phyloP scores from a whole-genome alignment of 2,888 invertebrate genomes.

The Eupithecia pulchellata region DNA sequence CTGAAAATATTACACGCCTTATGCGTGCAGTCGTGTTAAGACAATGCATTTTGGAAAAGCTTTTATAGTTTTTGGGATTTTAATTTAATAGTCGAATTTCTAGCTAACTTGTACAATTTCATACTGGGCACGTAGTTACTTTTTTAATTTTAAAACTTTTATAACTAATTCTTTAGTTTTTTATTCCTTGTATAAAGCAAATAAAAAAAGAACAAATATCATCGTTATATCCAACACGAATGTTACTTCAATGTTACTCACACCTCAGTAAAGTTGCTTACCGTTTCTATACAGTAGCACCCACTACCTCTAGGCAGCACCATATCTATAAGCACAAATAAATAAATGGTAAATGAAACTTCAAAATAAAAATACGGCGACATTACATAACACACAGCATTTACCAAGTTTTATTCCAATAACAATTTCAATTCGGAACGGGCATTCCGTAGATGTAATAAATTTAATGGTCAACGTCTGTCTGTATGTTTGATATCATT shows the following conservation, averaged over 20 bases:
- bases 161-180: too few relatives aligned
- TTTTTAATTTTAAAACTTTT: too few relatives aligned
- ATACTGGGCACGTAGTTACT: too few relatives aligned
- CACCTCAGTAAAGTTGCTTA: background rate
- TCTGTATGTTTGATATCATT: slow-evolving; percentile 35
- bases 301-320: background rate
- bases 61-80: too few relatives aligned
- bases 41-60: too few relatives aligned
- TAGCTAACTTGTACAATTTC: too few relatives aligned
- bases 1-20: too few relatives aligned
- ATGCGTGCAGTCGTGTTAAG: too few relatives aligned
- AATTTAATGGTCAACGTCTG: slow-evolving; percentile 35
- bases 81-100: too few relatives aligned
- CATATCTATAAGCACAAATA: background rate
- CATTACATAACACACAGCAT: slow-evolving; percentile 14
- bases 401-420: slow-evolving; percentile 13
- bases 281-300: background rate
- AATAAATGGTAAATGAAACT: slow-evolving; percentile 5
- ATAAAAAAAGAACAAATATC: too few relatives aligned
- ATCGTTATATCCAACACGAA: too few relatives aligned
- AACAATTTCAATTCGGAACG: slow-evolving; percentile 22
- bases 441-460: slow-evolving; percentile 33
- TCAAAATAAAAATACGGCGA: slow-evolving; percentile 3
- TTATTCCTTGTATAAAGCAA: too few relatives aligned
- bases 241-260: background rate